Base-by-base conservation (phyloP, 2,888 invertebrate genomes). In the Eurytoma californica region DNA sequence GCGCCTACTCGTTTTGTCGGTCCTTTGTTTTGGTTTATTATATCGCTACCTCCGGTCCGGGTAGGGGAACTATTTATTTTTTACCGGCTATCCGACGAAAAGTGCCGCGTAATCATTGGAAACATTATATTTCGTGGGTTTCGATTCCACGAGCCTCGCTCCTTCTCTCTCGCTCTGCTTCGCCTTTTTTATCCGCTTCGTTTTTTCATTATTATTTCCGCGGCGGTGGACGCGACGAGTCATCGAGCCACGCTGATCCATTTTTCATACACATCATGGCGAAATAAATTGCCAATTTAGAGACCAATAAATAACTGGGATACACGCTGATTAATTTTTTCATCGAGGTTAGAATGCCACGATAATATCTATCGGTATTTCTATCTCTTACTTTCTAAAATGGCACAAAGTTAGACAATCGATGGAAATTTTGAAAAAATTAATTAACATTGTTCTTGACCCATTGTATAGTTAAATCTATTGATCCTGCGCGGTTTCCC, bases 61-160 rank as follows among this genome's bases (percentile, higher is more conserved):
- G 30, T 53, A 39, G 47, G 16, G 60, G 55, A 77, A 69, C 80
- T 77, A 80, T 73, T 65, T 72, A 80, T 70, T 77, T 80, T 80
- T 77, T 80, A 67, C 57, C n/a, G 16, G 13, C 4, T 24, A 13
- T 47, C 39, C 63, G 49, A 57, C 51, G n/a, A 72, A 65, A 74
- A 74, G 18, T 74, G 80, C 80, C 74, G 74, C 65, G 77, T 80
- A 80, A 80, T 77, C 80, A 77, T 80, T 74, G 77, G 70, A 69
- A 80, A 77, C 66, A 80, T 77, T 77, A 77, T 77, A 80, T 80
- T 80, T 80, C 70, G 80, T 77, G n/a, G 30, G 51, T 66, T 79
- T 70, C 63, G 76, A 72, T 72, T 57, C 28, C 69, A 16, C 53
- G 39, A 39, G 14, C 55, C 18, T 51, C 58, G 18, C 28, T 30